phyloP scores from a whole-genome alignment of 2,888 invertebrate genomes.

The Brachypalpus laphriformis region DNA sequence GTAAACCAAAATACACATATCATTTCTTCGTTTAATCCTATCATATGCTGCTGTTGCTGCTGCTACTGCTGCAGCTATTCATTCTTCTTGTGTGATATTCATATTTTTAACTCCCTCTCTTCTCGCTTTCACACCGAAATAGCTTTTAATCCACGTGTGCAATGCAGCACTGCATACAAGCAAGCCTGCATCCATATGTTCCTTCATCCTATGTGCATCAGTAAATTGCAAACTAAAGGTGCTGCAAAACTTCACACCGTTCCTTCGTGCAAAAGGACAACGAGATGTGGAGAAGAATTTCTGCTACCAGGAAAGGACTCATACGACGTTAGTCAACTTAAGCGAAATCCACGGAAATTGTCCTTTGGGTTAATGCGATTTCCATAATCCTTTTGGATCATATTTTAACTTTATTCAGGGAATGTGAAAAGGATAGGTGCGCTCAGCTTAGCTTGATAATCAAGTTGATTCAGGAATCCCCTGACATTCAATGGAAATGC shows the following conservation, averaged over 20 bases:
- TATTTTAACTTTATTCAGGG: slow-evolving; percentile 63
- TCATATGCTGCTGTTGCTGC: slow-evolving; percentile 70
- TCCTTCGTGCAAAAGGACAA: slow-evolving; percentile 15
- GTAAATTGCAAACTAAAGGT: slow-evolving; percentile 31
- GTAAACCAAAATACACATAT: slow-evolving; percentile 57
- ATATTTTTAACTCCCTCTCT: slow-evolving; percentile 41
- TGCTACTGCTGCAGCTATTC: slow-evolving; percentile 58
- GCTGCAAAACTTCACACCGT: slow-evolving; percentile 42
- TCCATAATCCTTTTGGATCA: slow-evolving; percentile 68
- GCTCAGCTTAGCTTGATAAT: no score
- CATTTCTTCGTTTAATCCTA: slow-evolving; percentile 54
- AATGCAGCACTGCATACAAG: slow-evolving; percentile 76
- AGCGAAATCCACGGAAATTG: slow-evolving; percentile 63
- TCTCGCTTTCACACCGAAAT: slow-evolving; percentile 30
- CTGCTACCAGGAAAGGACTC: neutral
- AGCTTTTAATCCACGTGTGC: slow-evolving; percentile 73
- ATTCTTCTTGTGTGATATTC: slow-evolving; percentile 63
- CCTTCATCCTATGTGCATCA: neutral
- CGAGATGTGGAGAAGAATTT: slow-evolving; percentile 15
- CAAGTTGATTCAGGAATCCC: slow-evolving; percentile 52
- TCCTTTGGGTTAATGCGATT: slow-evolving; percentile 71
- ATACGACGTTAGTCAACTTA: slow-evolving; percentile 56
- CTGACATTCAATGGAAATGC: slow-evolving; percentile 30
- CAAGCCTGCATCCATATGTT: slow-evolving; percentile 34
- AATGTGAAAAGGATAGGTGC: slow-evolving; percentile 40